phyloP scores from a whole-genome alignment of 2,797 vertebrate genomes.

The Characodon lateralis region DNA sequence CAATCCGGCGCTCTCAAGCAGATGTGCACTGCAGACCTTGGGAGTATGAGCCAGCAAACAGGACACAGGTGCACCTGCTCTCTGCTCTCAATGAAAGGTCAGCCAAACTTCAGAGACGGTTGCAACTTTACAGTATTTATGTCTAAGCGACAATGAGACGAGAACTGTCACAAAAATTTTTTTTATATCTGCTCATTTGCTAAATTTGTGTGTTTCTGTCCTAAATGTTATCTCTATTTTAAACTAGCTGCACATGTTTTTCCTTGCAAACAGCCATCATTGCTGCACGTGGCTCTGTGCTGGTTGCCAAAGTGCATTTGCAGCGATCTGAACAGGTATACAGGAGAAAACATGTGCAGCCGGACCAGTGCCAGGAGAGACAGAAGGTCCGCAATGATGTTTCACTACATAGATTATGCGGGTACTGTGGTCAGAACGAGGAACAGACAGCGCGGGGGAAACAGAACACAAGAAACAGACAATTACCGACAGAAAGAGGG shows the following conservation, averaged over 20 bases:
- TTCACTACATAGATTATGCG: slow-evolving; percentile 82
- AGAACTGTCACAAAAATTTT: neutral
- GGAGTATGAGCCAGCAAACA: slow-evolving; percentile 72
- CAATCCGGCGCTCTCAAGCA: slow-evolving; percentile 72
- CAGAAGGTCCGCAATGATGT: slow-evolving; percentile 81
- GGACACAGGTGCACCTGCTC: slow-evolving; percentile 80
- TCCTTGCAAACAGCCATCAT: slow-evolving; percentile 53
- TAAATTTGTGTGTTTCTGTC: too few relatives aligned
- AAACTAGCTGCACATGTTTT: slow-evolving; percentile 5
- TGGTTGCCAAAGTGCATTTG: slow-evolving; percentile 76
- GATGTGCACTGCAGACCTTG: slow-evolving; percentile 76
- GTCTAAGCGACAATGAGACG: slow-evolving; percentile 27
- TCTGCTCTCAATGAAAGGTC: slow-evolving; percentile 75
- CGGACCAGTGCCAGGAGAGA: slow-evolving; percentile 77
- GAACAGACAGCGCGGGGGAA: slow-evolving; percentile 63
- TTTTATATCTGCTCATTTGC: slow-evolving; percentile 6
- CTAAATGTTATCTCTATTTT: too few relatives aligned
- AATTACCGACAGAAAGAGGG: slow-evolving; percentile 53
- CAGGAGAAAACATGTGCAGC: slow-evolving; percentile 78
- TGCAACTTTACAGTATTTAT: slow-evolving; percentile 48
- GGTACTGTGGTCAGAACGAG: slow-evolving; percentile 71
- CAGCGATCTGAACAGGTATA: slow-evolving; percentile 78
- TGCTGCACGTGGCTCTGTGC: slow-evolving; percentile 61
- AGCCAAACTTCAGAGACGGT: slow-evolving; percentile 67
- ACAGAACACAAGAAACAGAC: slow-evolving; percentile 37